Evolutionary conservation across 92 coral and sea anemone species (phyloP).

Genomic region (Umimayanthus kanabou): DNA sequence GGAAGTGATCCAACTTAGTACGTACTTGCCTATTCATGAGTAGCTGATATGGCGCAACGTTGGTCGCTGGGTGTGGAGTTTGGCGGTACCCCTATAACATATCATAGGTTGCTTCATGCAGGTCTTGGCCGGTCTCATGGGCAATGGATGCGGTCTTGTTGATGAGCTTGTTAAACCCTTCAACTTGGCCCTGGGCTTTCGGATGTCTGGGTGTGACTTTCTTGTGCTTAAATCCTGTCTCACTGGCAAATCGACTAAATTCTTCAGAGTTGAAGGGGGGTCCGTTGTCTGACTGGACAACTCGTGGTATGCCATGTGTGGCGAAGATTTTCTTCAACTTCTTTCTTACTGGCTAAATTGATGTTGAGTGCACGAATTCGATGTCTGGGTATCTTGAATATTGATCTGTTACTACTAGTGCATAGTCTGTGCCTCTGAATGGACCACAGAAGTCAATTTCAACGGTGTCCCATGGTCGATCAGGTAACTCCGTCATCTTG

Average conservation of each 20-base stretch:
- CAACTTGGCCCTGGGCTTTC: conserved; percentile 68
- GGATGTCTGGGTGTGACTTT: conserved; percentile 57
- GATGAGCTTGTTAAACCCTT: conserved; percentile 58
- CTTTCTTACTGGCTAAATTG: conserved; percentile 35
- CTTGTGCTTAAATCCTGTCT: conserved; percentile 55
- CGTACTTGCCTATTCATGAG: conserved; percentile 54
- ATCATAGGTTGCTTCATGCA: conserved; percentile 62
- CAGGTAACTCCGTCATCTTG: conserved; percentile 62
- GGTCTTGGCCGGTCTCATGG: conserved; percentile 43
- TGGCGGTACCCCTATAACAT: conserved; percentile 63
- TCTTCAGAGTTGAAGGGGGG: conserved; percentile 60
- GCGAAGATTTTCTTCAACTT: conserved; percentile 52
- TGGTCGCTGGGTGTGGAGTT: conserved; percentile 67
- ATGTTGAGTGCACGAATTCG: conserved; percentile 50
- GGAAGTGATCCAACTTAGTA: conserved; percentile 64
- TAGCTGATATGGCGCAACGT: conserved; percentile 47
- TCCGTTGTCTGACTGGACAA: conserved; percentile 58
- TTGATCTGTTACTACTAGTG: conserved; percentile 55
- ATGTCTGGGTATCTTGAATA: conserved; percentile 66
- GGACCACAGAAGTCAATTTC: conserved; percentile 69
- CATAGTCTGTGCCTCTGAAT: conserved; percentile 50
- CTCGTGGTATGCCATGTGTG: conserved; percentile 47
- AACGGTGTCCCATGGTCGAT: conserved; percentile 53
- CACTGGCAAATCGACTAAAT: conserved; percentile 36
- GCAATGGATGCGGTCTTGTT: conserved; percentile 62